Evolutionary conservation across 2,113 vertebrate genomes (phyloP).

Genomic region (Poecile atricapillus): DNA sequence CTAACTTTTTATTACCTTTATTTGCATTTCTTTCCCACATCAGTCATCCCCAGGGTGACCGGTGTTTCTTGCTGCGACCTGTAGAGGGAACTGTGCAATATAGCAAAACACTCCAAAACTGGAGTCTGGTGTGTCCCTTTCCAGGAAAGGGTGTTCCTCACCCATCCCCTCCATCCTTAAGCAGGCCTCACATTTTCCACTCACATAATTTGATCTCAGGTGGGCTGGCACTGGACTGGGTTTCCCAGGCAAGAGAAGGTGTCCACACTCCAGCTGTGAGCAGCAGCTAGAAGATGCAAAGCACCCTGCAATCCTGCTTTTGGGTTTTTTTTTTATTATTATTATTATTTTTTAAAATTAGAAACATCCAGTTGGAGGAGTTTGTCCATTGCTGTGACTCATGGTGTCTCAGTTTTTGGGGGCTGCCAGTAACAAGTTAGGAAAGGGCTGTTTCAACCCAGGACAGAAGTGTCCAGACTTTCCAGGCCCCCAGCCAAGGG

Average conservation of each 20-base stretch:
- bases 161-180: not conserved
- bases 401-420: not conserved
- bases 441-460: not conserved
- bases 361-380: not conserved
- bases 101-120: not conserved
- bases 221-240: not conserved
- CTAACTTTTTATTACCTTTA: not conserved
- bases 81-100: constrained; percentile 48
- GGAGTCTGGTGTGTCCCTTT: not conserved
- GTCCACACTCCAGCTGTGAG: fast-evolving
- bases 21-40: constrained; percentile 28
- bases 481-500: not conserved
- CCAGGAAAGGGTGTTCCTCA: not conserved
- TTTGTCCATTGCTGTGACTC: not conserved
- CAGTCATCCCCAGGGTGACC: not conserved
- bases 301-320: fast-evolving
- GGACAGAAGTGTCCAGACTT: not conserved
- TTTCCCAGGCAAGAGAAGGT: not conserved
- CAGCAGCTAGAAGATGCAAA: not conserved
- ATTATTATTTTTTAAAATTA: not conserved
- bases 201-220: not conserved
- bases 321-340: too few relatives aligned
- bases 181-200: not conserved
- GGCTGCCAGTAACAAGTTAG: not conserved
- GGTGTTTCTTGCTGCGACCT: constrained; percentile 3